Evolutionary conservation across 2,888 invertebrate species (phyloP).

Genomic region (Lithophane socia): DNA sequence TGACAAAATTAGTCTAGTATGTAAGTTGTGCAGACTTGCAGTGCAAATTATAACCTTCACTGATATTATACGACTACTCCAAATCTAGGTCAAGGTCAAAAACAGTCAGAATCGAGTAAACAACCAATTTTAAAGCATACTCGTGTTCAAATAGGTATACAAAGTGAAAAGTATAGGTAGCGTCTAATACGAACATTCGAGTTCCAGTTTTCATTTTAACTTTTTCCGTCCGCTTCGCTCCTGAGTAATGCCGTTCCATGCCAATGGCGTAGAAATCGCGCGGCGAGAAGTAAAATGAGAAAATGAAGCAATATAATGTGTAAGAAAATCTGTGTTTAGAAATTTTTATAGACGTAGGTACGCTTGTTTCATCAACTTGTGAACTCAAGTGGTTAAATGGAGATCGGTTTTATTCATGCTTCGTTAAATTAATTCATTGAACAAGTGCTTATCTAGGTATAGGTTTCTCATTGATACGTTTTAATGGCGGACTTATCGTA

Average conservation of each 20-base stretch:
- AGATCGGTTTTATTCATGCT: constrained; percentile 35
- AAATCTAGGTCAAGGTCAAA: constrained; percentile 46
- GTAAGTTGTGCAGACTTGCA: constrained; percentile 22
- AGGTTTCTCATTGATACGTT: constrained; percentile 7
- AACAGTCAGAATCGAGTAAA: constrained; percentile 44
- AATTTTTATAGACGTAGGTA: constrained; percentile 23
- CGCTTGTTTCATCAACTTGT: constrained; percentile 50
- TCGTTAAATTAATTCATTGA: constrained; percentile 12
- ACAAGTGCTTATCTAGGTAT: not conserved
- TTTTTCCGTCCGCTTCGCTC: constrained; percentile 53
- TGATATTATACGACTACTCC: constrained; percentile 20
- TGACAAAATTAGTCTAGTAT: constrained; percentile 5
- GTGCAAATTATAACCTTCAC: constrained; percentile 38
- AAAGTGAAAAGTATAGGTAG: constrained; percentile 27
- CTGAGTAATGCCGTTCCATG: constrained; percentile 58
- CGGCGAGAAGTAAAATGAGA: constrained; percentile 53
- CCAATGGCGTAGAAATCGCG: constrained; percentile 48
- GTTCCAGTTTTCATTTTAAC: constrained; percentile 54
- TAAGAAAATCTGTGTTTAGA: constrained; percentile 47
- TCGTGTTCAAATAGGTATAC: constrained; percentile 31
- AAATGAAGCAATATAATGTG: constrained; percentile 50
- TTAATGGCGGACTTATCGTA: not conserved
- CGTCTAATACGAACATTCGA: constrained; percentile 42
- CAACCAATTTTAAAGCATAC: constrained; percentile 32
- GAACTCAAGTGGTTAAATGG: constrained; percentile 32